A percentile compares a stretch with the other conserved stretches of the same genome.
Evolutionary conservation across 2,113 vertebrate species (phyloP).

Genomic region (Sardina pilchardus): DNA sequence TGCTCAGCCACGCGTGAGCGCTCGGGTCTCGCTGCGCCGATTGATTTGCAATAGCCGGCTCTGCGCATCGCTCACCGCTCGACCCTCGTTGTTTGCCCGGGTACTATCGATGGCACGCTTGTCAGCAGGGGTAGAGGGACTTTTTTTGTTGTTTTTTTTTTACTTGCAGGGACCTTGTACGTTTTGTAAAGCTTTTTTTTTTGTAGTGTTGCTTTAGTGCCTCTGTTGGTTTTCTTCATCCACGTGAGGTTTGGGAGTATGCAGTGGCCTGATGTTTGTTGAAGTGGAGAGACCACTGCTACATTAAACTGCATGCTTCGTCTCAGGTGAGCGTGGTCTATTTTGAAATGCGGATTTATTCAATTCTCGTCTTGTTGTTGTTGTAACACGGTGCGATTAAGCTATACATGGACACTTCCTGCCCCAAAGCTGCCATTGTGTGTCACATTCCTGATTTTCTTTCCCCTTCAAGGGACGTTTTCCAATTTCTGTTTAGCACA

Average conservation of each 20-base stretch:
- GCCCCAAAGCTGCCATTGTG: neutral
- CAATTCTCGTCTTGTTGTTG: neutral
- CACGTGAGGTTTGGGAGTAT: neutral
- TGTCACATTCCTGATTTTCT: neutral
- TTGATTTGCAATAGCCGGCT: conserved; percentile 21
- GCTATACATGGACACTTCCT: neutral
- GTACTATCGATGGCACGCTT: neutral
- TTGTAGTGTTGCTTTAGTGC: neutral
- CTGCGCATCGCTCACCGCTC: neutral
- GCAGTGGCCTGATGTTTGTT: neutral
- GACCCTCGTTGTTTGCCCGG: neutral
- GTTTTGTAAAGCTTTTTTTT: neutral
- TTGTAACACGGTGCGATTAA: neutral
- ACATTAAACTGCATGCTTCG: neutral
- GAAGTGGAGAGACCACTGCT: neutral
- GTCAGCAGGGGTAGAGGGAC: neutral
- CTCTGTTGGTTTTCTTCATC: no score
- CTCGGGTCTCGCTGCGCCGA: neutral
- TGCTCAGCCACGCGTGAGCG: neutral
- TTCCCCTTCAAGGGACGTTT: neutral
- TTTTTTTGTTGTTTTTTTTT: neutral
- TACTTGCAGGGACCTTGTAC: neutral
- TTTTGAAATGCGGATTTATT: neutral
- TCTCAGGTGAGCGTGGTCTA: neutral
- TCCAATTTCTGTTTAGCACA: neutral